These are phyloP conservation scores for Halichoerus grypus DNA, from an alignment of 2,113 vertebrate genomes.

Conservation along the genomic window DNA sequence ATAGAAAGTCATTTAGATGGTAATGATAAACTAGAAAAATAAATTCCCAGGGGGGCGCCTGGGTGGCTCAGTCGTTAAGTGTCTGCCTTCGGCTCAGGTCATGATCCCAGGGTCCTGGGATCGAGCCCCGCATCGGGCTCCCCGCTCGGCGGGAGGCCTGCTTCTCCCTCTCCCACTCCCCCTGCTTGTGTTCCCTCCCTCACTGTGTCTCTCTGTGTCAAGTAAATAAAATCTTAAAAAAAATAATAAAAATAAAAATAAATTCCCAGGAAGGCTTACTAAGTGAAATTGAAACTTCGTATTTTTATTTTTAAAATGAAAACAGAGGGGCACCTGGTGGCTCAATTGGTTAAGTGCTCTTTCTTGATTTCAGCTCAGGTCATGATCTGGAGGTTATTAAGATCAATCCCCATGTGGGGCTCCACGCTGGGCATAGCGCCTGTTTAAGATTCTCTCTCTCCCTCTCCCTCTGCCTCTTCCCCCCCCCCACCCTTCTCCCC, in stretches of 20 bases:
- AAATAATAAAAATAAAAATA: not conserved
- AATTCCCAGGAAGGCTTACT: not conserved
- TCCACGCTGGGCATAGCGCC: not conserved
- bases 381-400: not conserved
- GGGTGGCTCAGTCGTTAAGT: too few relatives aligned
- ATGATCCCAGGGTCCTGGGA: too few relatives aligned
- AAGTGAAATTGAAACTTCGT: not conserved
- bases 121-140: too few relatives aligned
- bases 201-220: too few relatives aligned
- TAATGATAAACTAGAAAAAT: constrained; percentile 17
- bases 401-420: not conserved
- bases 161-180: too few relatives aligned
- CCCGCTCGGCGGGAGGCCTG: too few relatives aligned
- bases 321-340: not conserved
- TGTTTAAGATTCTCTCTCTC: not conserved
- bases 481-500: not conserved
- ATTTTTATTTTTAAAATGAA: constrained; percentile 31
- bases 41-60: not conserved
- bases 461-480: not conserved
- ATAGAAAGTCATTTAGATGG: not conserved
- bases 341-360: not conserved
- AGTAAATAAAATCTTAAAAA: too few relatives aligned
- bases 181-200: too few relatives aligned
- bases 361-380: not conserved
- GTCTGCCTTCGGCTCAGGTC: too few relatives aligned